Evolutionary conservation across 2,113 vertebrate species (phyloP).

Genomic region (Cisticola juncidis): DNA sequence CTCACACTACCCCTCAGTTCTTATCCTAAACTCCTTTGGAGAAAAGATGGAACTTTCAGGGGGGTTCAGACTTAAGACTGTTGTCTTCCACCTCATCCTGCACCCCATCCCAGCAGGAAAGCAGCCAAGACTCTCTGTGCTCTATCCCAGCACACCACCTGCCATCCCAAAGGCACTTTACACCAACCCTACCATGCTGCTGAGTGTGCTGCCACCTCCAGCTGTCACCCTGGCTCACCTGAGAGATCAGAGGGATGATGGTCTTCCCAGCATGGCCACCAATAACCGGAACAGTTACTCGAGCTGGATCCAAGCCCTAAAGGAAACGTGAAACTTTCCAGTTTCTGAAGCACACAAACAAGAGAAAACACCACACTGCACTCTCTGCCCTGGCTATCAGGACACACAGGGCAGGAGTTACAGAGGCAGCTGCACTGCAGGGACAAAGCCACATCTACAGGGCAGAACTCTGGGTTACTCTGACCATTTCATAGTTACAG

Average conservation of each 20-base stretch:
- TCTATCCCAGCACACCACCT: background rate
- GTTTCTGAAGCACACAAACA: background rate
- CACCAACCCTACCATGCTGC: fast-evolving
- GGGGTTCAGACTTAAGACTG: background rate
- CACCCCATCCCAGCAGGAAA: background rate
- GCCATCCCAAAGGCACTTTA: background rate
- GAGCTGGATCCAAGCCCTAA: slow-evolving; percentile 91
- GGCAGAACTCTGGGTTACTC: background rate
- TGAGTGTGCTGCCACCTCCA: background rate
- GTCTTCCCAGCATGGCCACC: slow-evolving; percentile 97
- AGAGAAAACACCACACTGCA: background rate
- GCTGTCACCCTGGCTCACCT: slow-evolving; percentile 63
- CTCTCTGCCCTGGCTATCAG: background rate
- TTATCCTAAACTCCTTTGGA: background rate
- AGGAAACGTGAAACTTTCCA: background rate
- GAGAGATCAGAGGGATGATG: slow-evolving; percentile 95
- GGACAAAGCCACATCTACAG: background rate
- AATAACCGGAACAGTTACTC: slow-evolving; percentile 89
- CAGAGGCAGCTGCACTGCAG: background rate
- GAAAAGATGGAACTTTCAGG: background rate
- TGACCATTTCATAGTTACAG: background rate
- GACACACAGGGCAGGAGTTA: background rate
- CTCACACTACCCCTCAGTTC: background rate
- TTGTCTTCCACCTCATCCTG: background rate
- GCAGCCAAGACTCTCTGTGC: background rate